Evolutionary conservation across 37 sponge, comb jelly and placozoan species (phyloP).

Genomic region (Diacarnus erythraeanus): DNA sequence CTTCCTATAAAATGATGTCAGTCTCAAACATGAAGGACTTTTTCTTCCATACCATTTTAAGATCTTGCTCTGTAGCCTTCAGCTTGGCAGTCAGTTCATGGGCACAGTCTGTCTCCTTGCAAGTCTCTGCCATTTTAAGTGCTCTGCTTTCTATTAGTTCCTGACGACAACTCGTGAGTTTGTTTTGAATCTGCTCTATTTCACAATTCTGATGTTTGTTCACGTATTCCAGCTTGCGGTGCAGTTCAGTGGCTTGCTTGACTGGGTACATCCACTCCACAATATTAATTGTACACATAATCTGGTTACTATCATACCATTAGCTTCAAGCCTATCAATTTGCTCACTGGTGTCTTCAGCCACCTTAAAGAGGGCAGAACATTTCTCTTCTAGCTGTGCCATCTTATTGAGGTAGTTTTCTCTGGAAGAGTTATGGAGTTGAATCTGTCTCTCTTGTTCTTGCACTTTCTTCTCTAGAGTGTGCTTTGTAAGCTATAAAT

Average conservation of each 20-base stretch:
- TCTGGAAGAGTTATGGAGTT: constrained; percentile 53
- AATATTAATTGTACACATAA: background rate
- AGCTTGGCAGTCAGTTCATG: background rate
- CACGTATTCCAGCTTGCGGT: constrained; percentile 46
- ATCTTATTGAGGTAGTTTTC: constrained; percentile 45
- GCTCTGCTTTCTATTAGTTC: constrained; percentile 41
- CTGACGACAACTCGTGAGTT: constrained; percentile 30
- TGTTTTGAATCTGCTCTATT: constrained; percentile 11
- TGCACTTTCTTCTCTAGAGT: constrained; percentile 57
- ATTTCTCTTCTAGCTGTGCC: constrained; percentile 62
- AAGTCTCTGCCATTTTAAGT: too few species aligned
- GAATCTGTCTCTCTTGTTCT: constrained; percentile 69
- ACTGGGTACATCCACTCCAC: constrained; percentile 16
- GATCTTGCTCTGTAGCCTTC: constrained; percentile 43
- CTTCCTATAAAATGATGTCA: constrained; percentile 10
- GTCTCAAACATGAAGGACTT: background rate
- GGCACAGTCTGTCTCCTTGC: background rate
- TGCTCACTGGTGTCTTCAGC: constrained; percentile 37
- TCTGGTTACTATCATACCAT: constrained; percentile 44
- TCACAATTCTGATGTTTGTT: constrained; percentile 67
- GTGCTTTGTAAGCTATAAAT: constrained; percentile 57
- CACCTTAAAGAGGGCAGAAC: constrained; percentile 16
- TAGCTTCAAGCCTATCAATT: constrained; percentile 46
- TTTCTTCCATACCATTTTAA: constrained; percentile 54
- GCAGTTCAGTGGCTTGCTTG: constrained; percentile 34